Conservation (phyloP, 2,888 invertebrate genomes). For the Thera britannica region DNA sequence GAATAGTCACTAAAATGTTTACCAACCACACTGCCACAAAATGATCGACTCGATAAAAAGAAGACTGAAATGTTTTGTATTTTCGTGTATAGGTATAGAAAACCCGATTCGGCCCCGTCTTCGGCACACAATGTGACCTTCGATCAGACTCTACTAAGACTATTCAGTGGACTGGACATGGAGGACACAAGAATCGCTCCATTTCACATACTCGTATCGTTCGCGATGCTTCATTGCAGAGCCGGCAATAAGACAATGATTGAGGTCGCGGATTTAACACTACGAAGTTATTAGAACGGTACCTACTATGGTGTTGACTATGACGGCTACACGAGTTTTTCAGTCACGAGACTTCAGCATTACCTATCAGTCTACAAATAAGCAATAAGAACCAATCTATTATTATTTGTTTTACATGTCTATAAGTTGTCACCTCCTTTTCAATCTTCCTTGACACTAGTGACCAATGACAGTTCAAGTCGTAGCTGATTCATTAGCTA, state of each 20-base stretch:
- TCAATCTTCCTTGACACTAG: too few relatives aligned
- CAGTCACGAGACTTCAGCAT: too few relatives aligned
- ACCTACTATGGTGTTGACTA: too few relatives aligned
- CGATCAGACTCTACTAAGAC: conserved; percentile 46
- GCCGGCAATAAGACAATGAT: conserved; percentile 51
- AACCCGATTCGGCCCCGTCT: conserved; percentile 19
- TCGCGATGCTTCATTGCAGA: conserved; percentile 60
- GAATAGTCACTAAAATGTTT: neutral
- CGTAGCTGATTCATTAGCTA: too few relatives aligned
- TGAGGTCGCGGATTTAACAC: conserved; percentile 35
- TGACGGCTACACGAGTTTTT: too few relatives aligned
- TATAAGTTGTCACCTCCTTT: too few relatives aligned
- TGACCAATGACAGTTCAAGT: too few relatives aligned
- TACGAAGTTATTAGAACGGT: conserved; percentile 32
- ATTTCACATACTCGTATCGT: conserved; percentile 59
- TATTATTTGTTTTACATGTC: too few relatives aligned
- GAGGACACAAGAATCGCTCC: conserved; percentile 72
- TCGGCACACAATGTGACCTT: conserved; percentile 24
- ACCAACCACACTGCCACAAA: too few relatives aligned
- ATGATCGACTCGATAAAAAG: too few relatives aligned
- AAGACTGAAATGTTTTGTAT: neutral
- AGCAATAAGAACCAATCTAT: too few relatives aligned
- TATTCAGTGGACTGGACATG: conserved; percentile 73
- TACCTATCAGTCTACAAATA: too few relatives aligned
- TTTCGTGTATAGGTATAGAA: neutral